Base-by-base conservation (phyloP, 1,140 invertebrate species). In the Diorhabda carinulata region DNA sequence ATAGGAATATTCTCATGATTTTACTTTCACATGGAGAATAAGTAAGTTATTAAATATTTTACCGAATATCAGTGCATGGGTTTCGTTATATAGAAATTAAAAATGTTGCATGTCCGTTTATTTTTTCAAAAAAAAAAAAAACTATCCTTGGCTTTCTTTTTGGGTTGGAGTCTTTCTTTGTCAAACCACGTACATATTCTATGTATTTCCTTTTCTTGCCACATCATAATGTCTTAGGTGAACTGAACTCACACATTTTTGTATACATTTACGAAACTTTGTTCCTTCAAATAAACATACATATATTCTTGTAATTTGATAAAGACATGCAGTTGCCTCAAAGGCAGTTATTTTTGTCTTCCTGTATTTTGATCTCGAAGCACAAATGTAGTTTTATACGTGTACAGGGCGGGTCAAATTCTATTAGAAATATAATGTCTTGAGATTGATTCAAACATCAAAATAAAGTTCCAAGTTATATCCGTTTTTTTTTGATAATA, bases 281-380 rank as follows among this genome's bases (percentile, higher is more conserved):
- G 64, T 70, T 59, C 64, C 69, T 70, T 66, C 64, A 65, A 66
- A 66, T 69, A 60, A 64, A 61, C 60, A 9, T 68, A 52, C 25
- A 25, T 52, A 60, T 64, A 61, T 62, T 71, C 64, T 68, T 70
- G 64, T 66, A 68, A 64, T 71, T 69, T 71, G 65, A 64, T 67
- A 42, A 67, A 52, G 47, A 66, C 60, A 60, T 69, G 64, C 64
- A 66, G 65, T 70, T 67, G 75, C 73, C 73, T 72, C 10, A 68
- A 73, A 70, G 73, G 73, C 71, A 66, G 52, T 73, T 70, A 68
- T 73, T 69, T 74, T 76, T 72, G 73, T 77, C 74, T 78, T 78
- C 77, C 76, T 78, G 72, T 71, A 70, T 74, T 72, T 71, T 67
- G 70, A 74, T 77, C 74, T 77, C 76, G 66, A 70, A 72, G 74